Evolutionary conservation across 1,140 invertebrate species (phyloP).

Genomic region (Artemia franciscana): DNA sequence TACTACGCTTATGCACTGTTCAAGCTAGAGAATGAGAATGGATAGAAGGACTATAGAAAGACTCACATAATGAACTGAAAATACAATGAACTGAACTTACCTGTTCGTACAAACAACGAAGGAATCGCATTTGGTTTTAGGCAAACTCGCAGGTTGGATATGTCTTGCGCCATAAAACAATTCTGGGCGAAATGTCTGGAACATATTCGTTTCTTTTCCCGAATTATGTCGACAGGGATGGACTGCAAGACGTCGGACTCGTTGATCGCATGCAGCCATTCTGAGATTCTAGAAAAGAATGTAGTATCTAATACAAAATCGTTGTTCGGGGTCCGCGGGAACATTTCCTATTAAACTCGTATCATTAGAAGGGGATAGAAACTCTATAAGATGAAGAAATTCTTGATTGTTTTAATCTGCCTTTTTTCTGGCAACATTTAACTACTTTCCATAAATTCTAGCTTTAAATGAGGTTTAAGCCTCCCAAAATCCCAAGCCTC

Average conservation of each 20-base stretch:
- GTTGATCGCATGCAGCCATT: not conserved
- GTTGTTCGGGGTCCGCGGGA: not conserved
- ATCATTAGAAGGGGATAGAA: not conserved
- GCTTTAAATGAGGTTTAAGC: not conserved
- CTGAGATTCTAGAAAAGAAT: not conserved
- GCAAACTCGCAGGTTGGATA: not conserved
- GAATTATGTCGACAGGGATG: not conserved
- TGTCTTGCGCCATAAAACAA: not conserved
- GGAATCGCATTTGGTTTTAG: not conserved
- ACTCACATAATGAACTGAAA: not conserved
- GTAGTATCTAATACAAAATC: no score
- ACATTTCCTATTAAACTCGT: not conserved
- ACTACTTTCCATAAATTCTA: not conserved
- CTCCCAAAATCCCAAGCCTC: not conserved
- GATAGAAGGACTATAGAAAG: not conserved
- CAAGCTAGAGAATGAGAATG: not conserved
- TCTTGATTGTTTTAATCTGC: not conserved
- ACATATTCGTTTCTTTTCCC: not conserved
- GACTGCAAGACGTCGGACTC: not conserved
- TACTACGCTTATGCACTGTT: not conserved
- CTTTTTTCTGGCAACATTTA: not conserved
- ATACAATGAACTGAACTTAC: not conserved
- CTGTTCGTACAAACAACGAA: not conserved
- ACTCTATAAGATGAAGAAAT: not conserved
- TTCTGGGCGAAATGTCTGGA: not conserved